These are phyloP conservation scores for Ischnus inquisitorius DNA, from an alignment of 2,888 invertebrate genomes.

Conservation along the genomic window DNA sequence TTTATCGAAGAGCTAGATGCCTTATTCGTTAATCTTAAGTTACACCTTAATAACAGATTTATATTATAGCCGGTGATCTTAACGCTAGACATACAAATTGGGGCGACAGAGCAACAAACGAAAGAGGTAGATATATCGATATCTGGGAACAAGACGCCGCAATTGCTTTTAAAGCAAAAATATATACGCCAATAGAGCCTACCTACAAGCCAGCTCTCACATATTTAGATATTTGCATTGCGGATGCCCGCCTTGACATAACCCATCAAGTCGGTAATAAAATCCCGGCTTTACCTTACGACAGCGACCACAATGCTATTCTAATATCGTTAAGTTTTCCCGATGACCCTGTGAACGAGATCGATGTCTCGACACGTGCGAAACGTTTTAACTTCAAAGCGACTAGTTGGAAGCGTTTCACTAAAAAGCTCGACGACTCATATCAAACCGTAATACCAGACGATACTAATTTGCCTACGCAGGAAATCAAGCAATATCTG, in stretches of 20 bases:
- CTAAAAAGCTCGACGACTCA: not conserved
- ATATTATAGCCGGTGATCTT: constrained; percentile 37
- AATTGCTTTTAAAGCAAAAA: not conserved
- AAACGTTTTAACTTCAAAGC: not conserved
- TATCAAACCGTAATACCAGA: not conserved
- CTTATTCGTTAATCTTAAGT: constrained; percentile 12
- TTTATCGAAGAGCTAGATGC: constrained; percentile 30
- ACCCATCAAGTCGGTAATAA: not conserved
- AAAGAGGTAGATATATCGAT: constrained; percentile 19
- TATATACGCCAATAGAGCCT: not conserved
- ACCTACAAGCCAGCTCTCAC: not conserved
- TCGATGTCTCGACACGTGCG: not conserved
- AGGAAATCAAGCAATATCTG: not conserved
- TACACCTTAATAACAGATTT: not conserved
- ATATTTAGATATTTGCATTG: not conserved
- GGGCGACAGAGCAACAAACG: constrained; percentile 13
- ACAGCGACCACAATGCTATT: not conserved
- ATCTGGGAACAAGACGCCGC: not conserved
- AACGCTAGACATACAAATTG: constrained; percentile 33
- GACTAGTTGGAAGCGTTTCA: not conserved
- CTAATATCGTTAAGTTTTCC: not conserved
- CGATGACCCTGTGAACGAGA: not conserved
- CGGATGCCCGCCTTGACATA: not conserved
- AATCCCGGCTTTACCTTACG: not conserved
- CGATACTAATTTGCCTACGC: not conserved